Evolutionary conservation across 2,888 invertebrate genomes (phyloP).

Genomic region (Drosophila meridionalis): DNA sequence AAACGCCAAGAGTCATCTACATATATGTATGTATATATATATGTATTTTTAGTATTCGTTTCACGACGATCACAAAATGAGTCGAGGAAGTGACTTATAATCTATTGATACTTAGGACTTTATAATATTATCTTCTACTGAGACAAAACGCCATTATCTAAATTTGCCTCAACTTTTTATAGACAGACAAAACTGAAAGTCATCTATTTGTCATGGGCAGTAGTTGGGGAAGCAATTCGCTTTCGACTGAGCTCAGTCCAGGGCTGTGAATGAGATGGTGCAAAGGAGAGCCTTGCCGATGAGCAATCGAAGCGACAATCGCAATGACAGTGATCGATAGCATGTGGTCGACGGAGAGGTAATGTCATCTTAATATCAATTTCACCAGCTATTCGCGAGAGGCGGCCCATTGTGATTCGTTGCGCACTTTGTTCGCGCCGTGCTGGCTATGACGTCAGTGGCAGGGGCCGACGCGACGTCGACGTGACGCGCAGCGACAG

Average conservation of each 20-base stretch:
- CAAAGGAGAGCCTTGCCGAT: neutral
- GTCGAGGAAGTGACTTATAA: neutral
- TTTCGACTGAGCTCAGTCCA: neutral
- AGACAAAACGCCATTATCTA: neutral
- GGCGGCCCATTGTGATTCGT: conserved; percentile 38
- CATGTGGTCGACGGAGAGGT: neutral
- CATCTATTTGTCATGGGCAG: neutral
- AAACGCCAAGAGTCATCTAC: neutral
- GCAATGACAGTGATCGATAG: conserved; percentile 43
- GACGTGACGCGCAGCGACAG: conserved; percentile 43
- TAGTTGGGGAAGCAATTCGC: neutral
- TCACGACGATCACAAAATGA: neutral
- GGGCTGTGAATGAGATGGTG: neutral
- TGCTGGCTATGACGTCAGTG: conserved; percentile 59
- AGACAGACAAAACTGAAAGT: neutral
- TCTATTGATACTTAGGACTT: neutral
- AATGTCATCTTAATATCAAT: conserved; percentile 43
- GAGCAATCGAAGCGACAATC: neutral
- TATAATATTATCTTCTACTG: neutral
- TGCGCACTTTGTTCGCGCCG: conserved; percentile 46
- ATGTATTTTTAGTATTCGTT: neutral
- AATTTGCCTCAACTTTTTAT: neutral
- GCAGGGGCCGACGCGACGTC: conserved; percentile 38
- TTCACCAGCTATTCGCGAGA: conserved; percentile 20
- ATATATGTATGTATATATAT: neutral